These are phyloP conservation scores for Bombus sylvicola DNA, from an alignment of 1,140 invertebrate species.

Conservation along the genomic window DNA sequence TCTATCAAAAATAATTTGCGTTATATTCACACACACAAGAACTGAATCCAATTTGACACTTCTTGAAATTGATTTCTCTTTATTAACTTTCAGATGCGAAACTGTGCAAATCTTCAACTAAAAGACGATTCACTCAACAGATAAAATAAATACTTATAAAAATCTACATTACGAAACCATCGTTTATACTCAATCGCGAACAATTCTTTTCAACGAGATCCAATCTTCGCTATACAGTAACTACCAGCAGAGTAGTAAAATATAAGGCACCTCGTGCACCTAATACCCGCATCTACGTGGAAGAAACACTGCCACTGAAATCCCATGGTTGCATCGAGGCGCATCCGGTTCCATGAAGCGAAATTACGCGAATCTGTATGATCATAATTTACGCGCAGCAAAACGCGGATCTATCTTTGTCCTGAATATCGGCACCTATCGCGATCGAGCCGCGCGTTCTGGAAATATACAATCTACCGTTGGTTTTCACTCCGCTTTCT, in stretches of 20 bases:
- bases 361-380: constrained; percentile 7
- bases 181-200: too few species aligned
- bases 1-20: too few species aligned
- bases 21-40: too few species aligned
- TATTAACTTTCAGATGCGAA: neutral
- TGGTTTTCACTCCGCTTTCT: constrained; percentile 31
- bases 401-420: constrained; percentile 12
- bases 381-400: constrained; percentile 20
- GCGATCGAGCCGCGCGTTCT: constrained; percentile 3
- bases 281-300: neutral
- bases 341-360: constrained; percentile 1
- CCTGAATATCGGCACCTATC: constrained; percentile 33
- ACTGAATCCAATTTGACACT: neutral
- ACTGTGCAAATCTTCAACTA: too few species aligned
- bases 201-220: neutral
- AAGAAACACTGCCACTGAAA: neutral
- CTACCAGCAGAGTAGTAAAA: neutral
- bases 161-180: too few species aligned
- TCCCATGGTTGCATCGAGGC: neutral
- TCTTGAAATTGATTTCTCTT: neutral
- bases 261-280: neutral
- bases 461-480: constrained; percentile 10
- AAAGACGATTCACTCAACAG: too few species aligned
- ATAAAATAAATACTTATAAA: neutral
- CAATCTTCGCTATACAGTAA: neutral